Percentiles rank a stretch among this genome's conserved stretches.
Conservation (phyloP, 2,888 invertebrate species). For the Lochmaea capreae region DNA sequence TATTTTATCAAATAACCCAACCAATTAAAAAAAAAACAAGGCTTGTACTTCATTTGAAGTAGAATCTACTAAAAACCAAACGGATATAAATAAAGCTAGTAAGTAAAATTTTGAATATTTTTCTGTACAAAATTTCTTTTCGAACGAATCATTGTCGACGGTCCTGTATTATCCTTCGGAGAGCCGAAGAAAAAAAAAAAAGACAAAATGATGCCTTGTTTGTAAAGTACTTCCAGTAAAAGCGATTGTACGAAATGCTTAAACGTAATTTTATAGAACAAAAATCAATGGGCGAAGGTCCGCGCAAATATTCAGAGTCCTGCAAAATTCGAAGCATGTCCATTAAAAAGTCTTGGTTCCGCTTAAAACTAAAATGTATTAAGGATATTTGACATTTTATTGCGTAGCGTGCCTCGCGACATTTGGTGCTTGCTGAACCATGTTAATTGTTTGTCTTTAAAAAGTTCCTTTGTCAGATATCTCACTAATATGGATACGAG, state of each 20-base stretch:
- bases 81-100: no score
- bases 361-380: constrained; percentile 57
- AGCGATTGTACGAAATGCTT: constrained; percentile 54
- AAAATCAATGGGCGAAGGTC: constrained; percentile 57
- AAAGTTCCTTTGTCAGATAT: constrained; percentile 31
- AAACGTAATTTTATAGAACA: constrained; percentile 58
- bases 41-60: no score
- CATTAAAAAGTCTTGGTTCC: constrained; percentile 49
- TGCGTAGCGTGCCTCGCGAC: constrained; percentile 50
- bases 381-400: constrained; percentile 57
- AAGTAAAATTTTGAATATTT: no score
- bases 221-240: constrained; percentile 55
- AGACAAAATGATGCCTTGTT: constrained; percentile 52
- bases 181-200: constrained; percentile 42
- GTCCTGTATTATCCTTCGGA: constrained; percentile 39
- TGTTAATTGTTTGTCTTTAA: constrained; percentile 47
- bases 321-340: constrained; percentile 53
- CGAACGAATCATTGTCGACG: neutral
- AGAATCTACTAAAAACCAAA: no score
- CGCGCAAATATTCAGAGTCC: constrained; percentile 53
- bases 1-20: no score
- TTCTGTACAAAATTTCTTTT: neutral
- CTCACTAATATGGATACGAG: constrained; percentile 32
- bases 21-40: no score
- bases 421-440: constrained; percentile 48